Evolutionary conservation across 2,888 invertebrate species (phyloP), one percentile per base, ranked within the genome.

Genomic region (Ypsolopha scabrella): DNA sequence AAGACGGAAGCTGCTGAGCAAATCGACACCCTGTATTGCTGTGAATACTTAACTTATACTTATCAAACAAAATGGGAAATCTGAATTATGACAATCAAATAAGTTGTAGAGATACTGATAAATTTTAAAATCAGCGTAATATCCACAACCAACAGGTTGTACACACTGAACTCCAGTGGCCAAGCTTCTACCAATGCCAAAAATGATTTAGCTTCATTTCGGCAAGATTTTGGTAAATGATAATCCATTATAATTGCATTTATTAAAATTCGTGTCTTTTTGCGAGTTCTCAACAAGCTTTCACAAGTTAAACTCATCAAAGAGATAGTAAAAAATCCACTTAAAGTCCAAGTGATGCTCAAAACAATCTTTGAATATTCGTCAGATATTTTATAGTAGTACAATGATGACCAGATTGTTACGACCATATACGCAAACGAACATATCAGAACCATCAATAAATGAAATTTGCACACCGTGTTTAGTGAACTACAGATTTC

Each of bases 121-220:
- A 53, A 51, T 48, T 51, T 53, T 13, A 53, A 51, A 35, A 51
- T 36, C 11, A 51, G 34, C 10, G 51, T 45, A 14, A 51, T 51
- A 45, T 53, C 51, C 6, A 53, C 48, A 24, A 48, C 6, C 13
- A 51, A 51, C 51, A 53, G 51, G 14, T 51, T 51, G 36, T 51
- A 51, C 8, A 53, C 45, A 13, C 45, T 14, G 7, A 53, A 41
- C 8, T 37, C 35, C 35, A 53, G 51, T 3, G 47, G 44, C 51
- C 53, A 51, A 11, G 41, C 53, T n/a, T 51, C 49, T 11, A 53
- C 45, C 35, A 51, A 35, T 14, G 44, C 48, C 45, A 51, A 41
- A 36, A 53, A 53, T 7, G 53, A 48, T 41, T 53, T 53, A 1
- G 53, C 53, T 52, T 43, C 14, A 9, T 4, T 33, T 11, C 49